Base-by-base conservation (phyloP, 2,797 vertebrate species). In the Notolepis coatsorum region DNA sequence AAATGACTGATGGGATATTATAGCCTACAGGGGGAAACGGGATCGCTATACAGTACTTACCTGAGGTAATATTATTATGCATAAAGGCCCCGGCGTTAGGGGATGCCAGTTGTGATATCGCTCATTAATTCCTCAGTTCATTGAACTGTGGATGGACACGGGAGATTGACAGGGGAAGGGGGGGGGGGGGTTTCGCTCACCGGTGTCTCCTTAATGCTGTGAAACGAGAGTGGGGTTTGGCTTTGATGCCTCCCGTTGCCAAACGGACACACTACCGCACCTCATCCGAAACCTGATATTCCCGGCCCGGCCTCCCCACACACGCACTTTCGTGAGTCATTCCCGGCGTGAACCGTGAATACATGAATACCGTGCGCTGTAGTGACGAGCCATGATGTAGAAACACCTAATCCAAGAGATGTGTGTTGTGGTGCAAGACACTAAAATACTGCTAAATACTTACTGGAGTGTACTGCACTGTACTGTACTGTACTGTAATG, bases 81-180 rank as follows among this genome's bases (percentile, higher is more conserved):
- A 79, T 78, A 86, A 86, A 84, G 63, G 55, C 71, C n/a, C 18
- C 2, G 37, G 69, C 47, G 37, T 74, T 54, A n/a, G 61, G 71
- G 64, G 60, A 79, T 63, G 81, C 63, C 75, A 63, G 67, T 77
- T n/a, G 68, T 80, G 80, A 87, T 83, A 75, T 74, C 75, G 81
- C 83, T 89, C 87, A 87, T 90, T 90, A 91, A 90, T 90, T 90
- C 84, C 66, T 84, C 82, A 83, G 82, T 68, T 90, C 84, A 85
- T 61, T 89, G 88, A 69, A 71, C 81, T 87, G 90, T 84, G 84
- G 84, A 87, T 80, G 75, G 83, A 82, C 68, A 63, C 73, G 21
- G 68, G 74, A 73, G 82, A 84, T 82, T 86, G 83, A 88, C 81
- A 81, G 77, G 75, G 73, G 75, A 80, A 68, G 48, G 76, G 62